phyloP scores from a whole-genome alignment of 2,888 invertebrate species.

The Pseudococcus longispinus region DNA sequence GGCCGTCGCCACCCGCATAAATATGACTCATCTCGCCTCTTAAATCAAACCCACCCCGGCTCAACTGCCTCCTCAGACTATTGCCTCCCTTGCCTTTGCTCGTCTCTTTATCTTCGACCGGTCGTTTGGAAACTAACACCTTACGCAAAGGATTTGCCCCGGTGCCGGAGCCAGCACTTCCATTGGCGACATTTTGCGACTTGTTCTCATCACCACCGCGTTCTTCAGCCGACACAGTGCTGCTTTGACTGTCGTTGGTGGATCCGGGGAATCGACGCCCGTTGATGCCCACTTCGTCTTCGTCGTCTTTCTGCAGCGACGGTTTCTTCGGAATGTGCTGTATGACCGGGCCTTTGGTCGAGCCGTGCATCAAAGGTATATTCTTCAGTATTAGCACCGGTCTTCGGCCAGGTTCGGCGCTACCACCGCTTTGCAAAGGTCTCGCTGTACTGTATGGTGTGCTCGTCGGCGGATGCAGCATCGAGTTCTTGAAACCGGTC shows the following conservation, averaged over 20 bases:
- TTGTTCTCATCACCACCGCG: neutral
- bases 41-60: constrained; percentile 30
- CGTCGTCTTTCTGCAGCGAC: constrained; percentile 20
- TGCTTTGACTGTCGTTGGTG: neutral
- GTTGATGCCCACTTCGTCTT: neutral
- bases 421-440: neutral
- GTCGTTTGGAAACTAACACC: constrained; percentile 60
- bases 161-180: neutral
- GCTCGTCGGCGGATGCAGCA: neutral
- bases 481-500: constrained; percentile 60
- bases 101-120: constrained; percentile 55
- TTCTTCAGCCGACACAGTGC: neutral
- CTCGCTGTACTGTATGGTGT: constrained; percentile 36
- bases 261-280: neutral
- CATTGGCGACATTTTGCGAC: neutral
- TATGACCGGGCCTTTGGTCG: constrained; percentile 59
- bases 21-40: constrained; percentile 48
- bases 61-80: constrained; percentile 57
- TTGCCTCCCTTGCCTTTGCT: constrained; percentile 55
- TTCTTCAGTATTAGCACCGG: constrained; percentile 59
- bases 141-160: constrained; percentile 53
- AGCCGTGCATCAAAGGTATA: constrained; percentile 46
- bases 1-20: constrained; percentile 56
- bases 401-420: constrained; percentile 50
- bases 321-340: constrained; percentile 60